Evolutionary conservation across 2,797 vertebrate species (phyloP).

Genomic region (Cossypha polioptera): DNA sequence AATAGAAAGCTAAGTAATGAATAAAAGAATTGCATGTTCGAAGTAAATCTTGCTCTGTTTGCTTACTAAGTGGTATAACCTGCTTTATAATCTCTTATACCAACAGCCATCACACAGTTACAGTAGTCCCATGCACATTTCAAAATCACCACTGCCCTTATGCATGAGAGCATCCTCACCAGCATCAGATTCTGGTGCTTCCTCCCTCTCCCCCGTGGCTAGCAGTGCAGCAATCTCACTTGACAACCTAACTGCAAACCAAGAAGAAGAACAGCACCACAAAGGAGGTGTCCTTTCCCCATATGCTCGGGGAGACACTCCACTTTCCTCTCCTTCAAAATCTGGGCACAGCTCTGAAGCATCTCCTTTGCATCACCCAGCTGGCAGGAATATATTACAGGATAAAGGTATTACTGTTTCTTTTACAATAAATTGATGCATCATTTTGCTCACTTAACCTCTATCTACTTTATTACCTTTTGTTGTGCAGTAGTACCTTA

Average conservation of each 20-base stretch:
- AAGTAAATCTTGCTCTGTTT: constrained; percentile 49
- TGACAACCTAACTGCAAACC: constrained; percentile 68
- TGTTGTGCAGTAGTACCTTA: neutral
- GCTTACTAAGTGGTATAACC: constrained; percentile 58
- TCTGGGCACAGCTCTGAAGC: constrained; percentile 73
- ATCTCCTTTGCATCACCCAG: constrained; percentile 71
- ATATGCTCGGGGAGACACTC: constrained; percentile 47
- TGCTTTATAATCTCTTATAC: constrained; percentile 77
- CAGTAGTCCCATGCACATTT: constrained; percentile 78
- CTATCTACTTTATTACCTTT: neutral
- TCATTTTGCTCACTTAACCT: neutral
- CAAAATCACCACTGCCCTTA: constrained; percentile 76
- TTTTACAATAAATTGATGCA: constrained; percentile 5
- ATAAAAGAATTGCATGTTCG: constrained; percentile 53
- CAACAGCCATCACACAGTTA: constrained; percentile 77
- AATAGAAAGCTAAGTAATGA: constrained; percentile 6
- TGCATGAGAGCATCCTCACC: constrained; percentile 76
- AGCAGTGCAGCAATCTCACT: constrained; percentile 71
- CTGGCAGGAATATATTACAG: constrained; percentile 55
- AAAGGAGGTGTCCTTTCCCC: constrained; percentile 54
- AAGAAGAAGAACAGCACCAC: constrained; percentile 53
- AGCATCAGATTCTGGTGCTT: constrained; percentile 79
- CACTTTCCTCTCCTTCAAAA: constrained; percentile 74
- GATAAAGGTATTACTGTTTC: constrained; percentile 74
- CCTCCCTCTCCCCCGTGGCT: constrained; percentile 75